Conservation (phyloP, 1,140 invertebrate genomes). For the Euborellia annulipes region DNA sequence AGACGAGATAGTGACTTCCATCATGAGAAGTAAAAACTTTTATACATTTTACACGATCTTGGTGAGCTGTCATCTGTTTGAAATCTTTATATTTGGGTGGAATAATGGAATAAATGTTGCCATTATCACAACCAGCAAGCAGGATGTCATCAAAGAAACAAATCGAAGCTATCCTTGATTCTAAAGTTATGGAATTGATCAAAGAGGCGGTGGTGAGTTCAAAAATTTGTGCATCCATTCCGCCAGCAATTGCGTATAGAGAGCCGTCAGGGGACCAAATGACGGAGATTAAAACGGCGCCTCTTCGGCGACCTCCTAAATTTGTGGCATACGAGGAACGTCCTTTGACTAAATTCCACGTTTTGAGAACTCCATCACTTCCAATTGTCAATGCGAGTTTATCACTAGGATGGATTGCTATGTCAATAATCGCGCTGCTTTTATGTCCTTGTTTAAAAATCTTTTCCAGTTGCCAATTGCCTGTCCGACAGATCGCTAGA, state of each 20-base stretch:
- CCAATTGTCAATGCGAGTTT: slow-evolving; percentile 78
- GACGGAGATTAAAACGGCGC: slow-evolving; percentile 26
- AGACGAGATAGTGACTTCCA: slow-evolving; percentile 33
- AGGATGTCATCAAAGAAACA: slow-evolving; percentile 31
- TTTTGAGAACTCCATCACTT: slow-evolving; percentile 63
- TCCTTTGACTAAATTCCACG: slow-evolving; percentile 90
- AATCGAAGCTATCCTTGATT: slow-evolving; percentile 21
- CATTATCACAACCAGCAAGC: slow-evolving; percentile 52
- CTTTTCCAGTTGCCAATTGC: slow-evolving; percentile 72
- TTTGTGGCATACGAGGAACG: slow-evolving; percentile 76
- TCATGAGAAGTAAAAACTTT: slow-evolving; percentile 26
- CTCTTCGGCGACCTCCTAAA: slow-evolving; percentile 32
- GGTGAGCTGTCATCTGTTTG: slow-evolving; percentile 38
- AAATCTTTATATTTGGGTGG: slow-evolving; percentile 31
- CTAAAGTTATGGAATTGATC: slow-evolving; percentile 19
- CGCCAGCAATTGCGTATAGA: slow-evolving; percentile 53
- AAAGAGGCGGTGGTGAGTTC: slow-evolving; percentile 43
- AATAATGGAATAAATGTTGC: slow-evolving; percentile 43
- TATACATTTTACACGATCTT: slow-evolving; percentile 49
- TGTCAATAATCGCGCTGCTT: slow-evolving; percentile 41
- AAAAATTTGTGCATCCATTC: slow-evolving; percentile 57
- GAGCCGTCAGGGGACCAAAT: slow-evolving; percentile 43
- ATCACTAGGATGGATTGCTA: slow-evolving; percentile 74
- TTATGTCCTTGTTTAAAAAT: slow-evolving; percentile 57
- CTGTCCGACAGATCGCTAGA: slow-evolving; percentile 62